These are phyloP conservation scores for Dendrocincla fuliginosa DNA, from an alignment of 2,797 vertebrate genomes.

Conservation along the genomic window DNA sequence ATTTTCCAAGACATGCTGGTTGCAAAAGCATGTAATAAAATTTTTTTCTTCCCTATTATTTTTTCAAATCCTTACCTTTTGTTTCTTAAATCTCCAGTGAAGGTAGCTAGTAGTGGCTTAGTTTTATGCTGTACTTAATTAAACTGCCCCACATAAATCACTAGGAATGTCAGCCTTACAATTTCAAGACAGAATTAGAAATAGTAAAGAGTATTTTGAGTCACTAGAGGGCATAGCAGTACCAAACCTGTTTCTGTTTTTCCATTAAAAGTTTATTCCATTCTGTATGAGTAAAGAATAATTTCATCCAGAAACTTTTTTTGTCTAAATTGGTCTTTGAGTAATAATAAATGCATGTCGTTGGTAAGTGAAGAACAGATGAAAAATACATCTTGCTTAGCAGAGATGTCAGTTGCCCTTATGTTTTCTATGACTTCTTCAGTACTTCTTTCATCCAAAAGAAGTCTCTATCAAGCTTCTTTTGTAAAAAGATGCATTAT, in stretches of 20 bases:
- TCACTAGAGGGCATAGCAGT: conserved; percentile 62
- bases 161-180: background rate
- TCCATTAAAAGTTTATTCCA: background rate
- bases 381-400: background rate
- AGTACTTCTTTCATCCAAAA: background rate
- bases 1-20: background rate
- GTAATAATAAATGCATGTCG: background rate
- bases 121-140: background rate
- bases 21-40: background rate
- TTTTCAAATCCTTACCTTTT: background rate
- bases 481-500: background rate
- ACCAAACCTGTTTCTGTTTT: background rate
- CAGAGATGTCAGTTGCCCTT: background rate
- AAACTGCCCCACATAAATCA: background rate
- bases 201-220: conserved; percentile 6
- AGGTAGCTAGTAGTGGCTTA: background rate
- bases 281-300: background rate
- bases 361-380: background rate
- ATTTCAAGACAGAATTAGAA: background rate
- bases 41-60: background rate
- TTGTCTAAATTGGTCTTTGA: background rate
- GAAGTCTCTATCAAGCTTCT: background rate
- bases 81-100: background rate
- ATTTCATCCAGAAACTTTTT: background rate
- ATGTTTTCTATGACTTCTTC: background rate